Evolutionary conservation across 2,113 vertebrate genomes (phyloP).

Genomic region (Apodemus sylvaticus): DNA sequence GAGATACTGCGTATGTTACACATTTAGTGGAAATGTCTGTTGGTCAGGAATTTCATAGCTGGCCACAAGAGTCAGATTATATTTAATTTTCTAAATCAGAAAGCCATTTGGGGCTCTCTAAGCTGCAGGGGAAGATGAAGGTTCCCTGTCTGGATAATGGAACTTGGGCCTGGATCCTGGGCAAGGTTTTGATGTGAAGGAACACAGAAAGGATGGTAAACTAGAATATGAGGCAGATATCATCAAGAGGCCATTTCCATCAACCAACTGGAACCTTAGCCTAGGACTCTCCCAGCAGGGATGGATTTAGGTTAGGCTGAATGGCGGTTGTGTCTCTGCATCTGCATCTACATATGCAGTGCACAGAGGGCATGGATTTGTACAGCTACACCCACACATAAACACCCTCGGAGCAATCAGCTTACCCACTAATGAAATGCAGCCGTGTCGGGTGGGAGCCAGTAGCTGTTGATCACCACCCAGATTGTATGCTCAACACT

Average conservation of each 20-base stretch:
- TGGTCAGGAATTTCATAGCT: constrained; percentile 61
- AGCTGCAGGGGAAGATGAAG: constrained; percentile 67
- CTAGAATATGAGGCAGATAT: not conserved
- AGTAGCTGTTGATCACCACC: constrained; percentile 76
- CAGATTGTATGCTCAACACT: constrained; percentile 72
- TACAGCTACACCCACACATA: constrained; percentile 75
- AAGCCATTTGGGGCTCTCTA: constrained; percentile 69
- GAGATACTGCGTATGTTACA: constrained; percentile 58
- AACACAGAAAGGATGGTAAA: constrained; percentile 17
- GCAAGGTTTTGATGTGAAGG: constrained; percentile 48
- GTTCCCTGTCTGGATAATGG: constrained; percentile 54
- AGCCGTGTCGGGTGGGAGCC: constrained; percentile 70
- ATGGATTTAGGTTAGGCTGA: constrained; percentile 69
- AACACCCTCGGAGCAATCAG: constrained; percentile 74
- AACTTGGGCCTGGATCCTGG: constrained; percentile 32
- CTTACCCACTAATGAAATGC: constrained; percentile 75
- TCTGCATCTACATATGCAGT: constrained; percentile 22
- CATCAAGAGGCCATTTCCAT: constrained; percentile 67
- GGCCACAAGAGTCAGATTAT: constrained; percentile 59
- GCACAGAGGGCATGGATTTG: constrained; percentile 27
- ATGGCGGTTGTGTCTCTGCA: constrained; percentile 54
- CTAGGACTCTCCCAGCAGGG: constrained; percentile 66
- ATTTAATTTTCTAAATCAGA: constrained; percentile 77
- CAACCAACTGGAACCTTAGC: constrained; percentile 60
- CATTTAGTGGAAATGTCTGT: constrained; percentile 59